Evolutionary conservation across 1,140 invertebrate genomes (phyloP).

Genomic region (Micrasema minimum): DNA sequence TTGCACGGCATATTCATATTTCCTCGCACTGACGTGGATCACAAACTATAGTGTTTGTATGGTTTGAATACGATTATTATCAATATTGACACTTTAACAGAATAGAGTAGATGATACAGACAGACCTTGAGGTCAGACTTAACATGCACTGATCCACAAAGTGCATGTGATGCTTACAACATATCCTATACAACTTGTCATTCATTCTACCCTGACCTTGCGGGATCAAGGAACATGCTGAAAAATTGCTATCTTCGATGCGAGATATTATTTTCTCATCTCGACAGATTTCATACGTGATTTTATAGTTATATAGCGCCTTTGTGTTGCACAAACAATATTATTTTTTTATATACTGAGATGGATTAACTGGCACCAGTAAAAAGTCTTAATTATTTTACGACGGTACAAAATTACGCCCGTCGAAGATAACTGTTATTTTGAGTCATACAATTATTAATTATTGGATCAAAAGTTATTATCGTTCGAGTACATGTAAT

Average conservation of each 20-base stretch:
- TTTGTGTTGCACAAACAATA: too few species aligned
- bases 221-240: constrained; percentile 12
- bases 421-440: neutral
- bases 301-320: too few species aligned
- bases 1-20: constrained; percentile 19
- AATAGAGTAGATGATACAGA: constrained; percentile 35
- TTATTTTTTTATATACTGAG: too few species aligned
- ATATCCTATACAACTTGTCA: constrained; percentile 21
- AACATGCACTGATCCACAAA: constrained; percentile 22
- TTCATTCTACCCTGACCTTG: constrained; percentile 16
- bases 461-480: neutral
- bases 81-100: constrained; percentile 26
- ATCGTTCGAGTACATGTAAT: neutral
- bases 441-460: neutral
- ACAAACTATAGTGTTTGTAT: constrained; percentile 24
- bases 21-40: constrained; percentile 33
- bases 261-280: neutral
- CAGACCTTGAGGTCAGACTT: constrained; percentile 37
- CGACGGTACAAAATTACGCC: neutral
- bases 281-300: neutral
- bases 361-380: too few species aligned
- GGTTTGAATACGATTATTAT: constrained; percentile 26
- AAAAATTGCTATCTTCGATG: neutral
- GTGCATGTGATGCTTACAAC: constrained; percentile 17
- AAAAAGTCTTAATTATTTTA: neutral